Evolutionary conservation across 2,888 invertebrate species (phyloP).

Genomic region (Agrypnus murinus): DNA sequence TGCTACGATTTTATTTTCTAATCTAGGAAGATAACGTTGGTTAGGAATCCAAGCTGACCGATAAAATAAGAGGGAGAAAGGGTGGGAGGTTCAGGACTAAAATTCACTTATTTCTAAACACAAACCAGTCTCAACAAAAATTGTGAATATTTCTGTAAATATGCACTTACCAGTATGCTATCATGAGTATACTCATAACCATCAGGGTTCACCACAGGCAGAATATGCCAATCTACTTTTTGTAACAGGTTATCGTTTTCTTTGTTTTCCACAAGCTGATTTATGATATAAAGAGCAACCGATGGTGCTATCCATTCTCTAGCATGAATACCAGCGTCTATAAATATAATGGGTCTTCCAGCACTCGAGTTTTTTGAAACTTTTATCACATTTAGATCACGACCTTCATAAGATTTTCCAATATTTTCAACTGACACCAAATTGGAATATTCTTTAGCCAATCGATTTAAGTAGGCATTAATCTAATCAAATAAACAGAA

Average conservation of each 20-base stretch:
- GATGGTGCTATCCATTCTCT: conserved; percentile 78
- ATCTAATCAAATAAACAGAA: too few species aligned
- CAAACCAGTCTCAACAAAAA: too few species aligned
- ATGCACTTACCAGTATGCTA: conserved; percentile 54
- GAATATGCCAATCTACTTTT: conserved; percentile 71
- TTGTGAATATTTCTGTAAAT: too few species aligned
- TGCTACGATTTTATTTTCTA: too few species aligned
- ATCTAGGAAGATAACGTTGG: too few species aligned
- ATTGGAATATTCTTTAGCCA: conserved; percentile 62
- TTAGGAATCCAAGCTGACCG: too few species aligned
- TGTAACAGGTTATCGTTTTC: conserved; percentile 65
- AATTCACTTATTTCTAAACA: too few species aligned
- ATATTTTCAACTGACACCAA: conserved; percentile 65
- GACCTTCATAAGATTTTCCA: conserved; percentile 69
- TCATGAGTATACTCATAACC: conserved; percentile 71
- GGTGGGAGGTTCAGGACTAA: too few species aligned
- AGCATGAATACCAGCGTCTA: conserved; percentile 76
- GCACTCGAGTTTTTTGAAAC: conserved; percentile 65
- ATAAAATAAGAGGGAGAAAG: too few species aligned
- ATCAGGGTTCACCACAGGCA: too few species aligned
- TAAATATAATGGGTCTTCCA: conserved; percentile 73
- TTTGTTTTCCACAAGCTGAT: conserved; percentile 72
- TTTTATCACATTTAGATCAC: conserved; percentile 68
- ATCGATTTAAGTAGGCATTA: conserved; percentile 61
- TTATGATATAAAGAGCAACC: conserved; percentile 75